These are phyloP conservation scores for Drosophila helvetica DNA, from an alignment of 2,888 invertebrate species.

Conservation along the genomic window DNA sequence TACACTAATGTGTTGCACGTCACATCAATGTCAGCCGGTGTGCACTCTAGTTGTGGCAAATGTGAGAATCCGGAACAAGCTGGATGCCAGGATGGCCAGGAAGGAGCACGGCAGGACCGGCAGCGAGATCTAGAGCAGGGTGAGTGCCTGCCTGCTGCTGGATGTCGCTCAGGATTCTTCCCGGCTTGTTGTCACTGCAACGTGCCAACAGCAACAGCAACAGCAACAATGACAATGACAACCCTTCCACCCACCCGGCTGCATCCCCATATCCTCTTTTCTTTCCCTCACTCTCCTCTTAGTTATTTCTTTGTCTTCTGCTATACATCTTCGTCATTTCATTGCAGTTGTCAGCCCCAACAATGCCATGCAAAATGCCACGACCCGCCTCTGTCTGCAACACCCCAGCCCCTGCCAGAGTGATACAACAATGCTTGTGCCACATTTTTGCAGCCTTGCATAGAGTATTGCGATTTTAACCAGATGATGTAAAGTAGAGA, in stretches of 20 bases:
- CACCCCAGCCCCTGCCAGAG: slow-evolving; percentile 15
- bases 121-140: slow-evolving; percentile 31
- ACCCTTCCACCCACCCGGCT: neutral
- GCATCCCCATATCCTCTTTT: neutral
- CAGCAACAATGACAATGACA: neutral
- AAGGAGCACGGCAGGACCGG: slow-evolving; percentile 9
- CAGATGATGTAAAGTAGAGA: neutral
- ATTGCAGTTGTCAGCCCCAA: slow-evolving; percentile 65
- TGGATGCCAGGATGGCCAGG: slow-evolving; percentile 61
- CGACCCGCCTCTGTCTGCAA: slow-evolving; percentile 23
- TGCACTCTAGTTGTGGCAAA: slow-evolving; percentile 60
- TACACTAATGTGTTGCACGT: slow-evolving; percentile 77
- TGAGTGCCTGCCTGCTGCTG: slow-evolving; percentile 32
- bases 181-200: slow-evolving; percentile 67
- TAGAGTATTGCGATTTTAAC: neutral
- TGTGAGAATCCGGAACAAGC: slow-evolving; percentile 69
- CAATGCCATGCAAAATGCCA: slow-evolving; percentile 65
- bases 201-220: slow-evolving; percentile 37
- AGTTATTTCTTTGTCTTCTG: slow-evolving; percentile 23
- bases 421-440: slow-evolving; percentile 50
- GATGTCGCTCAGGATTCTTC: slow-evolving; percentile 53
- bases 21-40: slow-evolving; percentile 69
- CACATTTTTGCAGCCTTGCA: slow-evolving; percentile 21
- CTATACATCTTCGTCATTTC: slow-evolving; percentile 77
- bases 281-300: slow-evolving; percentile 12